Percentiles rank a stretch among this genome's conserved stretches.
phyloP scores from a whole-genome alignment of 2,797 vertebrate species.

The Pogoniulus pusillus region DNA sequence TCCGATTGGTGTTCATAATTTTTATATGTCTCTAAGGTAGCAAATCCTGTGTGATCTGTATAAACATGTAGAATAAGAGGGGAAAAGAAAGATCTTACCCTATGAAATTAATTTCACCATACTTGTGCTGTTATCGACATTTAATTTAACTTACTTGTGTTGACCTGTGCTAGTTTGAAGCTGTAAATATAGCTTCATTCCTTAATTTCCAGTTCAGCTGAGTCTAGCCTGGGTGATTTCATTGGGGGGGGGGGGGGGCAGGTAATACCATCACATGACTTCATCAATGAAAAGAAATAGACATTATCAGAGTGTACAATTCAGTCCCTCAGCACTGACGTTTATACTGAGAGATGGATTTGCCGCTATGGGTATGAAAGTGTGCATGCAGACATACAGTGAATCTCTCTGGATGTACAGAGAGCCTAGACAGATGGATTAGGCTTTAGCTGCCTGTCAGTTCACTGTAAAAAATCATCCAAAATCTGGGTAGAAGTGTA shows the following conservation, averaged over 20 bases:
- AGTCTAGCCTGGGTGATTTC: too few species aligned
- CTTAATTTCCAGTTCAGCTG: too few species aligned
- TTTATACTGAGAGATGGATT: neutral
- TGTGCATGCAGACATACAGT: rapidly evolving
- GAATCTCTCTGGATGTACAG: neutral
- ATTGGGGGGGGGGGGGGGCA: too few species aligned
- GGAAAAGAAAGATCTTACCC: neutral
- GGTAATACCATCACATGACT: too few species aligned
- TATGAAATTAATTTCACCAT: neutral
- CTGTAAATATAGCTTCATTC: too few species aligned
- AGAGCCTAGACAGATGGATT: neutral
- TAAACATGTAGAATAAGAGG: neutral
- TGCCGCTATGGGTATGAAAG: neutral
- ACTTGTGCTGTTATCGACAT: neutral
- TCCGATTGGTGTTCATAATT: neutral
- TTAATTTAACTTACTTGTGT: neutral
- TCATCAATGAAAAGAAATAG: neutral
- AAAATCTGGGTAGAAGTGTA: neutral
- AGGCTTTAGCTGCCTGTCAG: neutral
- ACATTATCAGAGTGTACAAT: neutral
- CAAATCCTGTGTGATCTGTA: neutral
- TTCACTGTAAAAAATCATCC: neutral
- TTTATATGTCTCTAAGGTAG: neutral
- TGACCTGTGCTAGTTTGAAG: too few species aligned
- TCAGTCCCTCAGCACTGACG: neutral